Evolutionary conservation across 1,140 invertebrate species (phyloP).

Genomic region (Sycophaga agraensis): DNA sequence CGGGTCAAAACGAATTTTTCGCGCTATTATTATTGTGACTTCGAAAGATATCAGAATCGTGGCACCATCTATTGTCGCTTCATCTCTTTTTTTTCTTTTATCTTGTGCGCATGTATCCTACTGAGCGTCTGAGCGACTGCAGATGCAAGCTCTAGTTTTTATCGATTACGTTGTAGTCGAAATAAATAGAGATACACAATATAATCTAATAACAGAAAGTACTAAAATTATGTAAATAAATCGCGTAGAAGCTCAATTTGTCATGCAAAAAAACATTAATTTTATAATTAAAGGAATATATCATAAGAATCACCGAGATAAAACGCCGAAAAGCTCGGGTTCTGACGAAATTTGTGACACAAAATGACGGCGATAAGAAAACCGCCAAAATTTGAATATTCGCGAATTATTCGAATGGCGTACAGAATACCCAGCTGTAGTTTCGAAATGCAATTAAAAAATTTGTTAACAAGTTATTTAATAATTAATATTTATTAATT

Average conservation of each 20-base stretch:
- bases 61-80: slow-evolving; percentile 26
- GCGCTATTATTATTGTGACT: no score
- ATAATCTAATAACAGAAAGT: no score
- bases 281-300: neutral
- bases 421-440: no score
- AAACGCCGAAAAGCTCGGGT: neutral
- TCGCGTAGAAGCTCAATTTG: neutral
- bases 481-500: no score
- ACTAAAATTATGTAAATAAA: neutral
- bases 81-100: slow-evolving; percentile 4
- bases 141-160: neutral
- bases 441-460: no score
- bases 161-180: slow-evolving; percentile 4
- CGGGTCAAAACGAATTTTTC: no score
- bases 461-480: no score
- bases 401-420: no score
- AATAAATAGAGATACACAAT: neutral
- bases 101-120: slow-evolving; percentile 5
- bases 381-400: neutral
- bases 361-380: neutral
- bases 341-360: neutral
- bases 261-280: neutral
- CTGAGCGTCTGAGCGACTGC: neutral
- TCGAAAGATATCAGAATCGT: no score
- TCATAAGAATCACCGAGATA: neutral